Base-by-base conservation (phyloP, 1,140 invertebrate genomes). In the Meteorus sp. region DNA sequence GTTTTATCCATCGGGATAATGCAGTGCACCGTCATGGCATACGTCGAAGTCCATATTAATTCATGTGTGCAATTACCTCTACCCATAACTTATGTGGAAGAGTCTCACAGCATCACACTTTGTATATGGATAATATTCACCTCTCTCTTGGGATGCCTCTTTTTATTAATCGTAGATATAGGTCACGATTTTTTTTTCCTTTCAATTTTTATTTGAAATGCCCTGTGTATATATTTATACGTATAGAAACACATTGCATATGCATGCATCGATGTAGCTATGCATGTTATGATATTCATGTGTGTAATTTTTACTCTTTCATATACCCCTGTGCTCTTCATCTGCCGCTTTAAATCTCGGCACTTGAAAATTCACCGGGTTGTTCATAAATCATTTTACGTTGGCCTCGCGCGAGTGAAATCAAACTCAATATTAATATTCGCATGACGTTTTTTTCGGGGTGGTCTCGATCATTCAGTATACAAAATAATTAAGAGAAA, bases 351-450 rank as follows among this genome's bases (percentile, higher is more conserved):
- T 27, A 35, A 33, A 52, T 52, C 33, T 33, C 20, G 9, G 29
- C 50, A 29, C 33, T 29, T 48, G 20, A 48, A 27, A 48, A 48
- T 48, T 7, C n/a, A 22, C 45, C 45, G 33, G 15, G 22, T 35
- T 9, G n/a, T 20, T 27, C 37, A 56, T 56, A 56, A 56, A 56
- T 56, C 41, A 56, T 9, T 11, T 25, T 41, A 20, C n/a, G n/a
- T n/a, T n/a, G n/a, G n/a, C n/a, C n/a, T n/a, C n/a, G n/a, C n/a
- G n/a, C n/a, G 27, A 56, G 54, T 56, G 54, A 56, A 56, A 56
- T 56, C 41, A 56, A 29, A 56, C 35, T 56, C 35, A 23, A 56
- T 56, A 44, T 43, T 56, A 56, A 44, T 56, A 56, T 56, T 11
- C 27, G 15, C 11, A n/a, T 9, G 23, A 48, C 27, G 20, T 25